Evolutionary conservation across 2,888 invertebrate species (phyloP).

Genomic region (Agrotis puta): DNA sequence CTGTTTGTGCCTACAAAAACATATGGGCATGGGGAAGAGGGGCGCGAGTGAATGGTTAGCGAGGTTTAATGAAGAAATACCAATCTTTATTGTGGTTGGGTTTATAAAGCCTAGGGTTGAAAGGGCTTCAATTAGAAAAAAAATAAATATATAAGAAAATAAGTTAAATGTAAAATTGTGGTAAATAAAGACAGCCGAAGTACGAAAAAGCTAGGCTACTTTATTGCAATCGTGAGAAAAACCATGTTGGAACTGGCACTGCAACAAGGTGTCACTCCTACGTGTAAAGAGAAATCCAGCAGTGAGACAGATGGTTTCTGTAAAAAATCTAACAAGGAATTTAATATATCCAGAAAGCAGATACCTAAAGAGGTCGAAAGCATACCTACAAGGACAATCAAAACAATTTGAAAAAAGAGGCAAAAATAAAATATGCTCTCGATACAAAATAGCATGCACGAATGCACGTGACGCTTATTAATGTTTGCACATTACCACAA

Average conservation of each 20-base stretch:
- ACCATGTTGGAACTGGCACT: neutral
- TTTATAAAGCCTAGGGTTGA: neutral
- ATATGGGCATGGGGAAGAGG: conserved; percentile 60
- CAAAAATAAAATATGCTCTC: neutral
- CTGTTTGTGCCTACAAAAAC: conserved; percentile 78
- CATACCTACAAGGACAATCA: neutral
- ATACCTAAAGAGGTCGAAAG: neutral
- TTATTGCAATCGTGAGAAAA: neutral
- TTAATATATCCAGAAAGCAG: neutral
- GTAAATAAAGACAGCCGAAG: neutral
- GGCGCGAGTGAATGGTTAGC: conserved; percentile 33
- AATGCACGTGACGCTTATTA: conserved; percentile 65
- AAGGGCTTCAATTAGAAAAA: neutral
- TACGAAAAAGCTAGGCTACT: neutral
- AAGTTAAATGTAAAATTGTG: neutral
- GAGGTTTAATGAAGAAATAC: conserved; percentile 47
- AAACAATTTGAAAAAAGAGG: neutral
- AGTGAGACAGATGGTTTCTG: neutral
- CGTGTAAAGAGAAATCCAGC: neutral
- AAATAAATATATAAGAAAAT: too few species aligned
- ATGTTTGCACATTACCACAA: conserved; percentile 64
- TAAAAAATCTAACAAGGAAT: neutral
- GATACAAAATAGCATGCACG: conserved; percentile 38
- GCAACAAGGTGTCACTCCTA: too few species aligned
- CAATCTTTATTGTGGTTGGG: conserved; percentile 18